A percentile compares a stretch with the other conserved stretches of the same genome.
These are phyloP conservation scores for Mimas tiliae DNA, from an alignment of 2,888 invertebrate species.

Conservation along the genomic window DNA sequence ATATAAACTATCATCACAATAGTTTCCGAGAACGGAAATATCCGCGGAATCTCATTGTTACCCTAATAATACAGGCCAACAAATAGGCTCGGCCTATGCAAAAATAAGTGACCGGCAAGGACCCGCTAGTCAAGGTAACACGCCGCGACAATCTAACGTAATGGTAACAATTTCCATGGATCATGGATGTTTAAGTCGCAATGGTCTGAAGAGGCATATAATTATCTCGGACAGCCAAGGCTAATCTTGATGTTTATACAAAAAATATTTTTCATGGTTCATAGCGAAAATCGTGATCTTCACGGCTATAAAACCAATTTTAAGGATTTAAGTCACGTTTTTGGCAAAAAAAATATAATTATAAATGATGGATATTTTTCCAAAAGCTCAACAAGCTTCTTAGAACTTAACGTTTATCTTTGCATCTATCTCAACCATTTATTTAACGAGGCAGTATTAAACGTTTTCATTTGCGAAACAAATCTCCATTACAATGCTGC, in stretches of 20 bases:
- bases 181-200: slow-evolving; percentile 64
- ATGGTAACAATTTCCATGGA: slow-evolving; percentile 71
- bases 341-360: not conserved
- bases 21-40: slow-evolving; percentile 30
- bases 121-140: slow-evolving; percentile 63
- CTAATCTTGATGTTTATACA: slow-evolving; percentile 47
- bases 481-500: slow-evolving; percentile 9
- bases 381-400: not conserved
- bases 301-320: slow-evolving; percentile 37
- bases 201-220: slow-evolving; percentile 51
- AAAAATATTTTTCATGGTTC: slow-evolving; percentile 39
- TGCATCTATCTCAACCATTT: not conserved
- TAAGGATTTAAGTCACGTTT: not conserved
- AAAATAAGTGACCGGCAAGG: slow-evolving; percentile 53
- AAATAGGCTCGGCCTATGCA: slow-evolving; percentile 39
- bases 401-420: not conserved
- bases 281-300: slow-evolving; percentile 43
- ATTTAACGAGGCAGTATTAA: not conserved
- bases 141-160: slow-evolving; percentile 60
- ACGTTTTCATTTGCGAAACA: slow-evolving; percentile 15
- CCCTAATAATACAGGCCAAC: slow-evolving; percentile 36
- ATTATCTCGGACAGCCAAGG: slow-evolving; percentile 64
- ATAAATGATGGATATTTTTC: not conserved
- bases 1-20: slow-evolving; percentile 35
- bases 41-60: slow-evolving; percentile 48